Evolutionary conservation across 1,140 invertebrate species (phyloP).

Genomic region (Eueides isabella): DNA sequence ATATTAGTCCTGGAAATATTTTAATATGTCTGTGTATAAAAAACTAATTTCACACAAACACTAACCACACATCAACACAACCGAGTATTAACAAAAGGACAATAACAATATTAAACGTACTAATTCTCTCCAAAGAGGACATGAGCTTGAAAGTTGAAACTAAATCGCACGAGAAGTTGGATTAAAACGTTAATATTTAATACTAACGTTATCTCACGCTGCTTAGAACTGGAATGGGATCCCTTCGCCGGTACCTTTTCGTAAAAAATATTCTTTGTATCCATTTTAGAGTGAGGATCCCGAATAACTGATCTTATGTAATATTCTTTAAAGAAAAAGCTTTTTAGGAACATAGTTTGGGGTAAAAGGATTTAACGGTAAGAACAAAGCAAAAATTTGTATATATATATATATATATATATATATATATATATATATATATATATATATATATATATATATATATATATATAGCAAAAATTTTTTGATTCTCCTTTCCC

Average conservation of each 20-base stretch:
- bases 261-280: constrained; percentile 3
- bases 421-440: too few species aligned
- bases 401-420: background rate
- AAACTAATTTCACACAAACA: background rate
- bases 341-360: background rate
- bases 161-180: constrained; percentile 30
- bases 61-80: background rate
- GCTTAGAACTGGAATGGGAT: constrained; percentile 14
- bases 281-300: background rate
- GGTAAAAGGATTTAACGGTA: background rate
- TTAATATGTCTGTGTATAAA: too few species aligned
- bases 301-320: constrained; percentile 7
- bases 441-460: too few species aligned
- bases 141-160: constrained; percentile 13
- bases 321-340: constrained; percentile 3
- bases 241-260: background rate
- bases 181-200: constrained; percentile 42
- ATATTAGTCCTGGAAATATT: too few species aligned
- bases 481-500: too few species aligned
- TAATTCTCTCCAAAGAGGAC: constrained; percentile 20
- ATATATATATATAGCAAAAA: too few species aligned
- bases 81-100: background rate
- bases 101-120: background rate
- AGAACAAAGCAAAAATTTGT: too few species aligned
- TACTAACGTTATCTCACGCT: constrained; percentile 27